Percentiles rank a stretch among this genome's conserved stretches.
Conservation (phyloP, 1,140 invertebrate species). For the Trichonephila clavipes region DNA sequence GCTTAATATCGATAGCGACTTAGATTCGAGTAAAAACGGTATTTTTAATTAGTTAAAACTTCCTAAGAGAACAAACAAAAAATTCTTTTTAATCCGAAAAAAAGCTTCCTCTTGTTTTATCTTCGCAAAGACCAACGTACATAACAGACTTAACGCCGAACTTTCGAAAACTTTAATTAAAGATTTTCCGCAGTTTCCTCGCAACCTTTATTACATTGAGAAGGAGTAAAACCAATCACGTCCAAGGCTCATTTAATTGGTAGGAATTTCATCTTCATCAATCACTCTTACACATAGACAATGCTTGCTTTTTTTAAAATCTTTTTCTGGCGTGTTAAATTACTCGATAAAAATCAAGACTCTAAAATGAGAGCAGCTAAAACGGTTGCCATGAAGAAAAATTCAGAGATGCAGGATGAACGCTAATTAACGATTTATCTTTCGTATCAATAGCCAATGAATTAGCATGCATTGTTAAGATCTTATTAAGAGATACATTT, state of each 20-base stretch:
- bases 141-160: background rate
- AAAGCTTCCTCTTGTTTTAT: background rate
- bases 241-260: background rate
- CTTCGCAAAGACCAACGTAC: background rate
- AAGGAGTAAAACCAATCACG: background rate
- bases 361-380: background rate
- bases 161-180: background rate
- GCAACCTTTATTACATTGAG: background rate
- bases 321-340: background rate
- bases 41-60: background rate
- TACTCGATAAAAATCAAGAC: constrained; percentile 1
- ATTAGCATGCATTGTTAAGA: too few species aligned
- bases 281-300: background rate
- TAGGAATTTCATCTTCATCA: constrained; percentile 17
- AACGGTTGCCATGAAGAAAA: too few species aligned
- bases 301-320: background rate
- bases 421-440: too few species aligned
- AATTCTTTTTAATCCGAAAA: background rate
- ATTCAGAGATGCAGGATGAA: too few species aligned
- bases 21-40: too few species aligned
- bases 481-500: too few species aligned
- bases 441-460: too few species aligned
- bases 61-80: background rate
- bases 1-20: too few species aligned
- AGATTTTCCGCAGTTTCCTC: background rate